Percentiles rank a stretch among this genome's conserved stretches.
Evolutionary conservation across 2,888 invertebrate species (phyloP).

Genomic region (Sphecodes monilicornis): DNA sequence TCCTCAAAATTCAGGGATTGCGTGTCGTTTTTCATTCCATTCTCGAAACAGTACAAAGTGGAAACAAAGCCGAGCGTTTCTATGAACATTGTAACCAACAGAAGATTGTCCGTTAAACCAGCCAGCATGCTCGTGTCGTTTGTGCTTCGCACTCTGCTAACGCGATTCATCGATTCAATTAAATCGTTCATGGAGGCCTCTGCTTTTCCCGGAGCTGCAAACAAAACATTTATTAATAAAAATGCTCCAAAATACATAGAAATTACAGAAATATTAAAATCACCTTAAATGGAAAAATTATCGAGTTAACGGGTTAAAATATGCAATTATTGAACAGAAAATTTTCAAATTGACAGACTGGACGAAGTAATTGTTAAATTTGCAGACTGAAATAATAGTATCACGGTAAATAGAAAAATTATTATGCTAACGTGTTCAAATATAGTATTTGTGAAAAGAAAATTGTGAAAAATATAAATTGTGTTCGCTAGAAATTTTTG

Average conservation of each 20-base stretch:
- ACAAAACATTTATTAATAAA: neutral
- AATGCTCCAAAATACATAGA: neutral
- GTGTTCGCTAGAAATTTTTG: neutral
- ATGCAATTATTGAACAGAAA: neutral
- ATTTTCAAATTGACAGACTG: too few relatives aligned
- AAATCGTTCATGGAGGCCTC: slow-evolving; percentile 58
- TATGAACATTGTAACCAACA: slow-evolving; percentile 73
- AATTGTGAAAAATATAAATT: too few relatives aligned
- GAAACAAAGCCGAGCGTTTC: slow-evolving; percentile 67
- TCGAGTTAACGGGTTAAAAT: neutral
- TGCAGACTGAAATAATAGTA: too few relatives aligned
- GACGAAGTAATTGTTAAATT: neutral
- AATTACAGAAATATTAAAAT: neutral
- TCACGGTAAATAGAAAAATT: too few relatives aligned
- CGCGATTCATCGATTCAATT: slow-evolving; percentile 65
- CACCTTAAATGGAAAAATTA: neutral
- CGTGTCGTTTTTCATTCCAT: slow-evolving; percentile 14
- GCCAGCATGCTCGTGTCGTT: slow-evolving; percentile 59
- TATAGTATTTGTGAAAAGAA: too few relatives aligned
- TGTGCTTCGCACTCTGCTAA: slow-evolving; percentile 38
- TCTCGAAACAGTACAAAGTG: slow-evolving; percentile 49
- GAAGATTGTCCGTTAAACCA: slow-evolving; percentile 71
- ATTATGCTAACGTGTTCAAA: too few relatives aligned
- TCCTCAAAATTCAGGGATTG: slow-evolving; percentile 6
- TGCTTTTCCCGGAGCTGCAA: slow-evolving; percentile 35